A percentile compares a stretch with the other conserved stretches of the same genome.
Evolutionary conservation across 2,797 vertebrate species (phyloP).

Genomic region (Mallotus villosus): DNA sequence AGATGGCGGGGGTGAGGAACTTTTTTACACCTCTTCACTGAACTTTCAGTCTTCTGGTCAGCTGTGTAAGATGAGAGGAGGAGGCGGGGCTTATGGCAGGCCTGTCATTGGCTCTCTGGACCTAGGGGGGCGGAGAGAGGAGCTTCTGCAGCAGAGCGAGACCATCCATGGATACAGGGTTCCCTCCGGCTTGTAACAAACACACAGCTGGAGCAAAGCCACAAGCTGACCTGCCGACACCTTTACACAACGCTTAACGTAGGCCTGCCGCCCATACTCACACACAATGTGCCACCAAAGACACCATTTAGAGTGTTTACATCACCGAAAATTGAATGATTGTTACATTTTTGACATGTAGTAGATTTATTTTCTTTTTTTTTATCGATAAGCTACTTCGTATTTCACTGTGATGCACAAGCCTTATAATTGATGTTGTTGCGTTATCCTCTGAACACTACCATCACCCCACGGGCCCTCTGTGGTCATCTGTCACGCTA

Average conservation of each 20-base stretch:
- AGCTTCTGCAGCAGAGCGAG: conserved; percentile 62
- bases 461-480: not conserved
- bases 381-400: conserved; percentile 34
- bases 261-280: conserved; percentile 11
- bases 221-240: conserved; percentile 39
- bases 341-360: conserved; percentile 29
- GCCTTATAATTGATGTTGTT: conserved; percentile 11
- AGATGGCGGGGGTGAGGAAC: conserved; percentile 48
- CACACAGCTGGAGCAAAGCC: conserved; percentile 46
- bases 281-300: conserved; percentile 38
- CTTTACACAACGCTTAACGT: conserved; percentile 16
- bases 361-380: conserved; percentile 31
- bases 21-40: conserved; percentile 54
- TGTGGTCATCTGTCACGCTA: not conserved
- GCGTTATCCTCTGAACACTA: conserved; percentile 1
- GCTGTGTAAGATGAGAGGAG: conserved; percentile 63
- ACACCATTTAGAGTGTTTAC: conserved; percentile 45
- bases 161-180: conserved; percentile 41
- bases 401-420: conserved; percentile 39
- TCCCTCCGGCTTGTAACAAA: conserved; percentile 50
- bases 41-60: conserved; percentile 60
- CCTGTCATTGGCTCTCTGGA: conserved; percentile 62
- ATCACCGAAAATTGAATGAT: conserved; percentile 33
- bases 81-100: conserved; percentile 67
- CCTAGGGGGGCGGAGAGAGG: conserved; percentile 50